These are phyloP conservation scores for Autographa pulchrina DNA, from an alignment of 2,888 invertebrate species.

Conservation along the genomic window DNA sequence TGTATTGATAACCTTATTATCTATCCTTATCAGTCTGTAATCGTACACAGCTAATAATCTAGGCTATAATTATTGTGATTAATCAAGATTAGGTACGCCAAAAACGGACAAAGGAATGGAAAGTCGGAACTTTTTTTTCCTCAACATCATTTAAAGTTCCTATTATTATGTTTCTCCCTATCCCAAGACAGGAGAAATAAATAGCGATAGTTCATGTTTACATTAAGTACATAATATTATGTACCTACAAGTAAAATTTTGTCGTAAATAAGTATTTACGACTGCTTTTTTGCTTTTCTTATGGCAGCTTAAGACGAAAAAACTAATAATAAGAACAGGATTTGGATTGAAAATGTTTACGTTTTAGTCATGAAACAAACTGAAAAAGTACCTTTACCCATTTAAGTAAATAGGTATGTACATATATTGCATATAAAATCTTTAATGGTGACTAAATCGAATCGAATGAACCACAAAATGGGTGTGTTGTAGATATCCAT, in stretches of 20 bases:
- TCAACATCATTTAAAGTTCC: not conserved
- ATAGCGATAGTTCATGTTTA: too few relatives aligned
- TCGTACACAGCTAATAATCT: not conserved
- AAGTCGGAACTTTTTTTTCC: not conserved
- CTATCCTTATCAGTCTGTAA: not conserved
- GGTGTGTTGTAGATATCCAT: not conserved
- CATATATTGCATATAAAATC: not conserved
- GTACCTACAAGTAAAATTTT: too few relatives aligned
- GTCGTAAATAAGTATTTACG: too few relatives aligned
- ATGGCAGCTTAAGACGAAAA: too few relatives aligned
- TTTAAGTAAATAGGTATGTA: too few relatives aligned
- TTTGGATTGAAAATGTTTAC: too few relatives aligned
- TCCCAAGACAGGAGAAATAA: not conserved
- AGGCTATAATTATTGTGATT: not conserved
- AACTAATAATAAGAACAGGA: too few relatives aligned
- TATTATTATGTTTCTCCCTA: not conserved
- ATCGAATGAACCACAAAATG: not conserved
- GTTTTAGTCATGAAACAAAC: too few relatives aligned
- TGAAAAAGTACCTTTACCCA: too few relatives aligned
- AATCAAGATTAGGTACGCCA: not conserved
- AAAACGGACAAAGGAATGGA: not conserved
- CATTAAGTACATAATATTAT: too few relatives aligned
- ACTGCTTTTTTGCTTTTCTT: too few relatives aligned
- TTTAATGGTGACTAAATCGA: not conserved
- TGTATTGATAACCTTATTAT: slow-evolving; percentile 3